Conservation (phyloP, 2,797 vertebrate genomes). For the Lagocephalus sceleratus region DNA sequence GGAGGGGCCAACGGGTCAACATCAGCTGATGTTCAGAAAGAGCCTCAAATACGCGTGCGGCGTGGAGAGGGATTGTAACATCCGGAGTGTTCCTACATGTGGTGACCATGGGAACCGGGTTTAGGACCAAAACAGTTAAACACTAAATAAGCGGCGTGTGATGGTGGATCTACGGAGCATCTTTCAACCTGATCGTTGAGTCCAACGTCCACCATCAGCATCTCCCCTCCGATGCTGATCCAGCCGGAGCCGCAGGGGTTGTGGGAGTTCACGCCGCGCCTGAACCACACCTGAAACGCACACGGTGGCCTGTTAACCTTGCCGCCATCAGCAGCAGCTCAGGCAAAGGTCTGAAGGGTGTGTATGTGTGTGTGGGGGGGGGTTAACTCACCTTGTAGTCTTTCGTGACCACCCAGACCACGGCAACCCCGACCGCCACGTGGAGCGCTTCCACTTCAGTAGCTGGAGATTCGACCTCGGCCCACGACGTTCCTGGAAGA, state of each 20-base stretch:
- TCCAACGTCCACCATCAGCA: constrained; percentile 93
- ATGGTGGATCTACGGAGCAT: background rate
- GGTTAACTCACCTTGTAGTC: constrained; percentile 84
- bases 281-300: constrained; percentile 89
- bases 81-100: too few relatives aligned
- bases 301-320: background rate
- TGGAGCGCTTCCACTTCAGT: constrained; percentile 86
- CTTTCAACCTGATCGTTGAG: constrained; percentile 88
- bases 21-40: background rate
- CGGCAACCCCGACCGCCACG: constrained; percentile 84
- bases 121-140: too few relatives aligned
- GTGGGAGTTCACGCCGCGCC: constrained; percentile 93
- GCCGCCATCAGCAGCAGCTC: too few relatives aligned
- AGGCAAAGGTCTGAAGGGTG: background rate
- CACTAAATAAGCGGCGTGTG: background rate
- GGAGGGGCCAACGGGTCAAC: background rate
- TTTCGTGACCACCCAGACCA: constrained; percentile 95
- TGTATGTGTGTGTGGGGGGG: too few relatives aligned
- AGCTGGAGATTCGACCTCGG: constrained; percentile 83
- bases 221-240: constrained; percentile 94
- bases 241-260: constrained; percentile 94
- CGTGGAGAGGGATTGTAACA: too few relatives aligned
- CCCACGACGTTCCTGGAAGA: constrained; percentile 80
- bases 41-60: too few relatives aligned
- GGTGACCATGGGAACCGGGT: too few relatives aligned